Evolutionary conservation across 2,888 invertebrate species (phyloP), one percentile per base, ranked within the genome.

Genomic region (Euzophera pinguis): DNA sequence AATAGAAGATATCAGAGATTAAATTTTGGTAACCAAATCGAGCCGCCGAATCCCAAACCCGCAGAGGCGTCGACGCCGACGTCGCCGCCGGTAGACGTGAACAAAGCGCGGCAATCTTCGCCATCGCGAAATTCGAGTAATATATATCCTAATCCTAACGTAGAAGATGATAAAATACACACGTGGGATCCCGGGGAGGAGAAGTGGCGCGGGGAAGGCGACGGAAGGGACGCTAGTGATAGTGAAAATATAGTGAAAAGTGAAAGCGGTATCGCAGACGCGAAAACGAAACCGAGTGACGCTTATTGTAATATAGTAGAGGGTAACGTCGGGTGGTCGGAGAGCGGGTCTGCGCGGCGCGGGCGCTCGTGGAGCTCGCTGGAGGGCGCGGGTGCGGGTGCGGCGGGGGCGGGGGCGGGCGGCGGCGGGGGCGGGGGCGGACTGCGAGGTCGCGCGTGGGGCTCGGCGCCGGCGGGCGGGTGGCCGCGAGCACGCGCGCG

Each of bases 281-380:
- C 82, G 32, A 88, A 84, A 75, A 81, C 73, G 63, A 90, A 84
- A 72, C 81, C 77, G 59, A 90, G 88, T 64, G 96, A 96, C 78
- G 92, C 92, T 52, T 95, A 95, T 71, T 94, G 93, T 52, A 92
- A 93, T 68, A 93, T 93, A 54, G 78, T 94, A 50, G 96, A 95
- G 67, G 91, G 92, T 60, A 94, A 93, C 50, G 93, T 94, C 69
- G 95, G 95, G 47, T 62, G 66, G 57, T 81, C 81, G 50, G 76
- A 75, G 27, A 69, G 71, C 85, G 92, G 73, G 72, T 53, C 62
- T 37, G 63, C 53, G 55, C 22, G 81, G 79, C 60, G 73, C 79
- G 37, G 75, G 81, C 14, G 77, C 78, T 95, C 95, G 47, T 95
- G 95, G 94, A 93, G 93, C 72, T 94, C 94, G 32, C 93, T 93